Percentiles rank a stretch among this genome's conserved stretches.
These are phyloP conservation scores for Plotosus lineatus DNA, from an alignment of 2,113 vertebrate genomes.

Conservation along the genomic window DNA sequence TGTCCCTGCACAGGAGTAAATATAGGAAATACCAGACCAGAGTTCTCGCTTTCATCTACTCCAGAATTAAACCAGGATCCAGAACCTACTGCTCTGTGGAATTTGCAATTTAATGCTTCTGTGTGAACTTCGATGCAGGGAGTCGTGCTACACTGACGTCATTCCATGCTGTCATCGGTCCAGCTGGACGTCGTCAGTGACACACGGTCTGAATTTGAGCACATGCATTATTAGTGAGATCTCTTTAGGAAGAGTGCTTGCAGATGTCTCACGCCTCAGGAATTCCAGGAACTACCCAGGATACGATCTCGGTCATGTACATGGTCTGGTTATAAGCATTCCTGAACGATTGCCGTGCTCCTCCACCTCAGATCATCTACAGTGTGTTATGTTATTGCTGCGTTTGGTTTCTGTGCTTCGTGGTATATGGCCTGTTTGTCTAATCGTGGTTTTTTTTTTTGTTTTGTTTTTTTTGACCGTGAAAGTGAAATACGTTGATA, in stretches of 20 bases:
- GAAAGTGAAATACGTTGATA: background rate
- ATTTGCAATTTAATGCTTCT: background rate
- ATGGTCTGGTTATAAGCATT: background rate
- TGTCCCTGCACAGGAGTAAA: too few relatives aligned
- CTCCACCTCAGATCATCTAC: background rate
- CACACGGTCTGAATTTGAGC: background rate
- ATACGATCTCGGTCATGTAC: background rate
- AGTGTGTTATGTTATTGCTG: too few relatives aligned
- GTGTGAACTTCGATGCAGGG: background rate
- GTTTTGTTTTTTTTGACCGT: too few relatives aligned
- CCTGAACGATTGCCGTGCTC: background rate
- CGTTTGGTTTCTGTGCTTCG: too few relatives aligned
- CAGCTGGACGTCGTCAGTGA: background rate
- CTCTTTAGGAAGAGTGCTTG: constrained; percentile 4
- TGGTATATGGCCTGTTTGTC: background rate
- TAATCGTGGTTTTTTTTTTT: background rate
- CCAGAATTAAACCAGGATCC: background rate
- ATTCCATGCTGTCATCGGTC: too few relatives aligned
- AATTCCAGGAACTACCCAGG: background rate
- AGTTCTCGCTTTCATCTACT: background rate
- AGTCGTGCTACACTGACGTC: background rate
- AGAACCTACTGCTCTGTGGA: background rate
- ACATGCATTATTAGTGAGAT: background rate
- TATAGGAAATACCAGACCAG: too few relatives aligned
- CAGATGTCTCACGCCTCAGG: background rate